A percentile compares a stretch with the other conserved stretches of the same genome.
Evolutionary conservation across 2,797 vertebrate genomes (phyloP).

Genomic region (Dromococcyx pavoninus): DNA sequence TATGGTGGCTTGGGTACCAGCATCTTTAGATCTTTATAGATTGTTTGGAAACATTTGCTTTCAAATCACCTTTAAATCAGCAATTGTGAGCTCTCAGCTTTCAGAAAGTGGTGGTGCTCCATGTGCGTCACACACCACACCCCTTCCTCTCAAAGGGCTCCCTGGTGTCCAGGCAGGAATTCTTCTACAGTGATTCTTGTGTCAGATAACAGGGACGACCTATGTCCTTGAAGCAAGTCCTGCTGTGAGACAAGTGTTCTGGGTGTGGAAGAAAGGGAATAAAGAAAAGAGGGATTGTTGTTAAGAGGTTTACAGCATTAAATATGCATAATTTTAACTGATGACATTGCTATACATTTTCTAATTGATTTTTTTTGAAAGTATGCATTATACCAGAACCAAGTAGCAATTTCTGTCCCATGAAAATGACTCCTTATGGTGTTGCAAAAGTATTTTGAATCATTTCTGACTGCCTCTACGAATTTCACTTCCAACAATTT

Average conservation of each 20-base stretch:
- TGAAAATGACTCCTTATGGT: neutral
- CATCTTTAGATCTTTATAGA: neutral
- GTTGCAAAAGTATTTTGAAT: neutral
- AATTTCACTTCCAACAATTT: neutral
- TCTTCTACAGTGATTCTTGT: neutral
- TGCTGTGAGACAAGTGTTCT: neutral
- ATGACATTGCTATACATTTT: neutral
- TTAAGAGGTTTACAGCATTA: neutral
- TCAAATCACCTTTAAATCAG: neutral
- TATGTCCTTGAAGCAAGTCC: neutral
- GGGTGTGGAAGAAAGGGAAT: neutral
- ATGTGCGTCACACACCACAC: rapidly evolving
- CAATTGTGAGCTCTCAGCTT: neutral
- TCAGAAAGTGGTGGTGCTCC: neutral
- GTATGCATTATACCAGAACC: neutral
- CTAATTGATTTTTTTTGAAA: neutral
- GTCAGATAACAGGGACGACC: neutral
- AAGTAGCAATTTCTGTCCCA: neutral
- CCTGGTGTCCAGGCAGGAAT: neutral
- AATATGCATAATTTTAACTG: neutral
- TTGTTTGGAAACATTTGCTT: neutral
- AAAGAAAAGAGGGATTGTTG: neutral
- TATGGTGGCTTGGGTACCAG: neutral
- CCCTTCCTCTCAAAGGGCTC: neutral
- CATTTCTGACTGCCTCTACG: neutral